These are phyloP conservation scores for Mastigias papua DNA, from an alignment of 30 jellyfish, hydroid and myxozoan genomes.

Conservation along the genomic window DNA sequence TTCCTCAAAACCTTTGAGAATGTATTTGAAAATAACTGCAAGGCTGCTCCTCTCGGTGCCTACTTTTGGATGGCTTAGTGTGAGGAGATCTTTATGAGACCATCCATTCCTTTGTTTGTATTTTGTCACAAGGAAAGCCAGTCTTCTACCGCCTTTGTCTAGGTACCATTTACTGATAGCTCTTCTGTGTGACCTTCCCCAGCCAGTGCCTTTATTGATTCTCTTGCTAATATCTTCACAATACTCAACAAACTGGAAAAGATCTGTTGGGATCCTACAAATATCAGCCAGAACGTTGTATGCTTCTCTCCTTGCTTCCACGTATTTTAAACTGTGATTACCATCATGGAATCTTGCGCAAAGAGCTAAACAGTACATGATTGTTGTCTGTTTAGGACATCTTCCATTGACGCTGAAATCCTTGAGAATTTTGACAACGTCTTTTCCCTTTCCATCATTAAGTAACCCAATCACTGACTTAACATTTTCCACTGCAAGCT, in stretches of 20 bases:
- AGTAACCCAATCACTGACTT: conserved; percentile 24
- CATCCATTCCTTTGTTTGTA: conserved; percentile 70
- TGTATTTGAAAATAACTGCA: conserved; percentile 24
- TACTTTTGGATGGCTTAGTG: conserved; percentile 62
- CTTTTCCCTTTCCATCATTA: conserved; percentile 37
- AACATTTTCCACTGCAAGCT: conserved; percentile 26
- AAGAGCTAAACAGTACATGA: conserved; percentile 43
- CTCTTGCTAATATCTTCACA: conserved; percentile 58
- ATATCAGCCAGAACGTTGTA: conserved; percentile 37
- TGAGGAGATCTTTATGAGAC: conserved; percentile 66
- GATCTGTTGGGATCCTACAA: conserved; percentile 70
- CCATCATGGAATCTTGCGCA: conserved; percentile 68
- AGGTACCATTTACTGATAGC: conserved; percentile 58
- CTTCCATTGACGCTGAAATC: conserved; percentile 69
- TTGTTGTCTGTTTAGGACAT: conserved; percentile 65
- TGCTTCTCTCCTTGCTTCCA: conserved; percentile 35
- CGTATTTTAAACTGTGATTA: neutral
- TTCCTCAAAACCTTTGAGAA: conserved; percentile 32
- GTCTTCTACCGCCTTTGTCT: conserved; percentile 24
- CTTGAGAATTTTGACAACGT: conserved; percentile 43
- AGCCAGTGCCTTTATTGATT: conserved; percentile 48
- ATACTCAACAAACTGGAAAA: conserved; percentile 50
- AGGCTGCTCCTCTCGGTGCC: neutral
- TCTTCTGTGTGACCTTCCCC: conserved; percentile 80
- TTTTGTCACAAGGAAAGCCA: conserved; percentile 66